Percentiles rank a stretch among this genome's conserved stretches.
These are phyloP conservation scores for Syngnathus acus DNA, from an alignment of 2,797 vertebrate genomes.

Conservation along the genomic window DNA sequence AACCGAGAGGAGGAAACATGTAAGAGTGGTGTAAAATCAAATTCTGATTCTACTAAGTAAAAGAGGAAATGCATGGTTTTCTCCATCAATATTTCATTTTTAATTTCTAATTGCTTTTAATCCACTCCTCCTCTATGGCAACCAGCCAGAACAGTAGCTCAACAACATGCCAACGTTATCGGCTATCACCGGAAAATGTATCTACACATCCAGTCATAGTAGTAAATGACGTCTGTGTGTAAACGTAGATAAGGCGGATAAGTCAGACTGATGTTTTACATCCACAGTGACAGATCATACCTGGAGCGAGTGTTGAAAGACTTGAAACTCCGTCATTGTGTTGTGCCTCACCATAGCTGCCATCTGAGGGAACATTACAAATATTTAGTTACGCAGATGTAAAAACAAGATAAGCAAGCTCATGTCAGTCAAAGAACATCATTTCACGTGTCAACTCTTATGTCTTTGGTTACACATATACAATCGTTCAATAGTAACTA, in stretches of 20 bases:
- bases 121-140: conserved; percentile 12
- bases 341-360: conserved; percentile 69
- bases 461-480: neutral
- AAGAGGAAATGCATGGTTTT: conserved; percentile 8
- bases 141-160: conserved; percentile 25
- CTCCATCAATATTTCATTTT: neutral
- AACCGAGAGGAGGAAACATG: conserved; percentile 12
- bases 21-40: conserved; percentile 23
- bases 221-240: conserved; percentile 20
- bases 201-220: conserved; percentile 19
- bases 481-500: neutral
- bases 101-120: neutral
- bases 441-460: neutral
- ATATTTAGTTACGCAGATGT: neutral
- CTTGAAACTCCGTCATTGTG: conserved; percentile 58
- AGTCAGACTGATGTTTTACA: neutral
- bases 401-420: neutral
- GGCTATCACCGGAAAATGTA: conserved; percentile 38
- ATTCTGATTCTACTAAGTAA: conserved; percentile 1
- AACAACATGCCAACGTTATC: conserved; percentile 32
- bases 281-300: conserved; percentile 40
- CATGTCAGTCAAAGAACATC: neutral
- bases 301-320: conserved; percentile 54
- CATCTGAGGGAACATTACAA: conserved; percentile 41
- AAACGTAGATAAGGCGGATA: neutral